Conservation (phyloP, 2,797 vertebrate genomes). For the Enoplosus armatus region DNA sequence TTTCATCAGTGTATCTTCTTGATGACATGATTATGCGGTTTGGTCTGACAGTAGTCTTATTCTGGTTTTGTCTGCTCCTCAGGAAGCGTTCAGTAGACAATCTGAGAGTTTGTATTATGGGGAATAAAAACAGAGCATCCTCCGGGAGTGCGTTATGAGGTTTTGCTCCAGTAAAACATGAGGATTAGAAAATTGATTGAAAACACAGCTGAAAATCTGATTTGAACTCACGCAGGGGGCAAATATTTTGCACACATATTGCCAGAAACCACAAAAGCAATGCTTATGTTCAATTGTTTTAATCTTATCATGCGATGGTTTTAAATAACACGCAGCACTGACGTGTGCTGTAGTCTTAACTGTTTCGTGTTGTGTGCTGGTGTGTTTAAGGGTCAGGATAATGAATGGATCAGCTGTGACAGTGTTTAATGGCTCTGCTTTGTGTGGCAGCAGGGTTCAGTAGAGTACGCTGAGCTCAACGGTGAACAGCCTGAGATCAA, state of each 20-base stretch:
- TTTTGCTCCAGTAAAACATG: not conserved
- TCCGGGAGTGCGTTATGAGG: not conserved
- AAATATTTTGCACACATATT: not conserved
- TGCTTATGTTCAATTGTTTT: not conserved
- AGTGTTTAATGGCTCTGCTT: slow-evolving; percentile 18
- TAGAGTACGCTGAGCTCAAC: slow-evolving; percentile 80
- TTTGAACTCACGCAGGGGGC: not conserved
- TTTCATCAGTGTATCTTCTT: slow-evolving; percentile 33
- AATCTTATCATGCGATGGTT: not conserved
- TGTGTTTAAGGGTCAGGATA: not conserved
- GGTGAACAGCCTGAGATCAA: slow-evolving; percentile 57
- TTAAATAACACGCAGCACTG: not conserved
- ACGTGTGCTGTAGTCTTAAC: not conserved
- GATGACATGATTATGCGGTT: slow-evolving; percentile 20
- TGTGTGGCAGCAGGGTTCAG: slow-evolving; percentile 75
- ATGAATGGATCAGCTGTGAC: slow-evolving; percentile 3
- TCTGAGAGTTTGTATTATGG: slow-evolving; percentile 1
- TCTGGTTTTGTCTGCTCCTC: slow-evolving; percentile 2
- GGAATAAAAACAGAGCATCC: not conserved
- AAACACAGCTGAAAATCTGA: slow-evolving; percentile 6
- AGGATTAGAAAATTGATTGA: slow-evolving; percentile 16
- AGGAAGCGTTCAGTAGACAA: not conserved
- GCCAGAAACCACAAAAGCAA: not conserved
- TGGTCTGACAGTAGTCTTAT: slow-evolving; percentile 18
- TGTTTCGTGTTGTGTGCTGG: not conserved